Percentiles rank a stretch among this genome's conserved stretches.
Evolutionary conservation across 2,797 vertebrate genomes (phyloP).

Genomic region (Gambelia wislizenii): DNA sequence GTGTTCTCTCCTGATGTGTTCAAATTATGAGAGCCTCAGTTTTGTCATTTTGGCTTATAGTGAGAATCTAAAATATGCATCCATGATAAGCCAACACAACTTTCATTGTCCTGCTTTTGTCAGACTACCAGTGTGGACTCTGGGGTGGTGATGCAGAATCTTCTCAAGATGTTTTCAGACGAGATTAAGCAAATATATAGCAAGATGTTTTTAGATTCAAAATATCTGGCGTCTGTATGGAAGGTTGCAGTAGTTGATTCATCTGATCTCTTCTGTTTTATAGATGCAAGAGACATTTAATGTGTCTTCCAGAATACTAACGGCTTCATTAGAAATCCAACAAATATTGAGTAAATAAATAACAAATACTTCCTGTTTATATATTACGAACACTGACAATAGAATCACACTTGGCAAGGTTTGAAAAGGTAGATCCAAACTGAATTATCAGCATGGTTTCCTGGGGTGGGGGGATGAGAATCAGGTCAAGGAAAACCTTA

Average conservation of each 20-base stretch:
- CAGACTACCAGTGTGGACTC: not conserved
- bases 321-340: not conserved
- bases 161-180: not conserved
- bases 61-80: not conserved
- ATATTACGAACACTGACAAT: not conserved
- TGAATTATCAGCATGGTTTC: not conserved
- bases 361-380: not conserved
- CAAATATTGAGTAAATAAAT: not conserved
- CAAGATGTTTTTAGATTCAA: not conserved
- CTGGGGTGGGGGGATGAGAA: not conserved
- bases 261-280: not conserved
- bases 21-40: too few species aligned
- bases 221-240: not conserved
- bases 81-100: not conserved
- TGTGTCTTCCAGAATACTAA: not conserved
- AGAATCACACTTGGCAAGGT: not conserved
- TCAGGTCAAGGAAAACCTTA: not conserved
- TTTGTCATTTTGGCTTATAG: too few species aligned
- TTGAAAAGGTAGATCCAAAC: constrained; percentile 3
- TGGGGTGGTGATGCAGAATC: not conserved
- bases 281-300: not conserved
- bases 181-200: not conserved
- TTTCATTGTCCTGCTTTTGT: not conserved
- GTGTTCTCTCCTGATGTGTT: too few species aligned
- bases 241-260: not conserved